These are phyloP conservation scores for Xenopus laevis DNA, from an alignment of 2,113 vertebrate species.

Conservation along the genomic window DNA sequence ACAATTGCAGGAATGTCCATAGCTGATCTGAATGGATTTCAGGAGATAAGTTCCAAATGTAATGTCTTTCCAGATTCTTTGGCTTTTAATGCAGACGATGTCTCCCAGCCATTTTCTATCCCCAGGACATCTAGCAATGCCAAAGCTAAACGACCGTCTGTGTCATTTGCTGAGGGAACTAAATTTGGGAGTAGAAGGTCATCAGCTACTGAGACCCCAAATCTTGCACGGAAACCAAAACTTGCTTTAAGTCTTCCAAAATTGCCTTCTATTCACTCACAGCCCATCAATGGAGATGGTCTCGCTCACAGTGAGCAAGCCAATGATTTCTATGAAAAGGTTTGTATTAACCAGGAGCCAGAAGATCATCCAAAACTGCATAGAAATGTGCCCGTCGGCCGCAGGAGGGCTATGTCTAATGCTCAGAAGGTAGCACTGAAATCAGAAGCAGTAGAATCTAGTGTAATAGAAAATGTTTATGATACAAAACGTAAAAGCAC, in stretches of 20 bases:
- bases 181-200: conserved; percentile 76
- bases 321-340: conserved; percentile 47
- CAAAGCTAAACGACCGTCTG: conserved; percentile 87
- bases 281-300: conserved; percentile 46
- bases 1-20: conserved; percentile 28
- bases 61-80: conserved; percentile 70
- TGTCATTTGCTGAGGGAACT: conserved; percentile 93
- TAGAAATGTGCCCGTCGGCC: conserved; percentile 52
- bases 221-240: conserved; percentile 70
- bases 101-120: conserved; percentile 78
- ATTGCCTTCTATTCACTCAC: conserved; percentile 57
- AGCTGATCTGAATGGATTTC: conserved; percentile 37
- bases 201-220: conserved; percentile 65
- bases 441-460: conserved; percentile 57
- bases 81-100: conserved; percentile 72
- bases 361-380: conserved; percentile 42
- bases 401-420: conserved; percentile 58
- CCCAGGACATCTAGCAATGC: conserved; percentile 94
- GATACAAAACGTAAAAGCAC: conserved; percentile 45
- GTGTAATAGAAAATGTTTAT: conserved; percentile 40
- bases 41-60: conserved; percentile 44
- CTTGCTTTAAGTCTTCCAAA: conserved; percentile 63
- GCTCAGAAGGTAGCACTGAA: conserved; percentile 63
- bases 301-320: conserved; percentile 6
- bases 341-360: conserved; percentile 37